A percentile compares a stretch with the other conserved stretches of the same genome.
Evolutionary conservation across 2,888 invertebrate genomes (phyloP).

Genomic region (Timema podura): DNA sequence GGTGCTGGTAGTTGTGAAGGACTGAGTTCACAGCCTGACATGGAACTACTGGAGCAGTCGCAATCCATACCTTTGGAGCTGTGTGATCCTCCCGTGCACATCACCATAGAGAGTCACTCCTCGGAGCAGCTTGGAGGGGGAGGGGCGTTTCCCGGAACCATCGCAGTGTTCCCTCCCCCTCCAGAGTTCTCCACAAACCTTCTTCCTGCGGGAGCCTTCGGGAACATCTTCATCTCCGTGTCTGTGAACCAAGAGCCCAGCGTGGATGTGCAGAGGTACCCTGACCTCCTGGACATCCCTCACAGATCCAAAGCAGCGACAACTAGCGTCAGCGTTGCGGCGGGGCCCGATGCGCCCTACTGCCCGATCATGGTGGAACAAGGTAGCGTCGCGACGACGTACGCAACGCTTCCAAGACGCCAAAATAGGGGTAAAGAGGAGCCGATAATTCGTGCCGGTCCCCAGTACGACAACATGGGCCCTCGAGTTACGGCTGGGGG

Average conservation of each 20-base stretch:
- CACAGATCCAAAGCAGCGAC: constrained; percentile 49
- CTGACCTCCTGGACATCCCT: constrained; percentile 72
- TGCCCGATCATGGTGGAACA: constrained; percentile 44
- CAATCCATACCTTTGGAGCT: constrained; percentile 38
- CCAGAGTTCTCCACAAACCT: constrained; percentile 56
- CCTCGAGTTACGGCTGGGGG: constrained; percentile 85
- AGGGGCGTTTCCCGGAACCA: constrained; percentile 48
- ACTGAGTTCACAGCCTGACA: constrained; percentile 59
- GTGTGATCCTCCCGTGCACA: constrained; percentile 46
- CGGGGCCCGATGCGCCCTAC: constrained; percentile 38
- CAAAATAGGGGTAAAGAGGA: constrained; percentile 33
- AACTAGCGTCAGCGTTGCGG: constrained; percentile 45
- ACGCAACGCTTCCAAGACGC: constrained; percentile 47
- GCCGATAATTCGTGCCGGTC: constrained; percentile 36
- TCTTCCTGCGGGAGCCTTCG: constrained; percentile 55
- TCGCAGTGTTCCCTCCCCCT: constrained; percentile 52
- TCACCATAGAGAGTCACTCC: constrained; percentile 50
- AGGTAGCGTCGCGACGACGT: constrained; percentile 21
- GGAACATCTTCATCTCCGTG: constrained; percentile 83
- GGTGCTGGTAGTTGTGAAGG: constrained; percentile 58
- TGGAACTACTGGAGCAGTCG: constrained; percentile 48
- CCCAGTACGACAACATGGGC: constrained; percentile 87
- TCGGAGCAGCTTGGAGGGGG: constrained; percentile 37
- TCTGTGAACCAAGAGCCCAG: constrained; percentile 69
- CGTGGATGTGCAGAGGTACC: constrained; percentile 60